Conservation (phyloP, 1,140 invertebrate species). For the Solenopsis invicta region DNA sequence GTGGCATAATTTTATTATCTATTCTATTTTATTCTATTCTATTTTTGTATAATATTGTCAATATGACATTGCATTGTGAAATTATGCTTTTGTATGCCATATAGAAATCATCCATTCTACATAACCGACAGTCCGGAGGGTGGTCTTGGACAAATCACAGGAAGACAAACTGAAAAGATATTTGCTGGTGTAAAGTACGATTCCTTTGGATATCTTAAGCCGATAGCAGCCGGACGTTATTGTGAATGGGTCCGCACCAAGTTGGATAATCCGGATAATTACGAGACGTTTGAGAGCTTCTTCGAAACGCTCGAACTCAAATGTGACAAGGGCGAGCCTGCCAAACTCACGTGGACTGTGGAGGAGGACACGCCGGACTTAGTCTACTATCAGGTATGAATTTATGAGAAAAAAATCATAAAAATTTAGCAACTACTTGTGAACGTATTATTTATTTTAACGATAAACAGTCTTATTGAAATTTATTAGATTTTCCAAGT, state of each 20-base stretch:
- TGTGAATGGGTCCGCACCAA: conserved; percentile 93
- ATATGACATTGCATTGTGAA: not conserved
- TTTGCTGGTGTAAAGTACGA: conserved; percentile 94
- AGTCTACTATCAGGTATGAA: conserved; percentile 94
- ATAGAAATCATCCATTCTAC: conserved; percentile 97
- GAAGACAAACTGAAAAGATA: conserved; percentile 90
- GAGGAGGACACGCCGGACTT: conserved; percentile 92
- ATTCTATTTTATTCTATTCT: too few species aligned
- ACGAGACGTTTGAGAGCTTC: conserved; percentile 92
- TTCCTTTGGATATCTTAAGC: conserved; percentile 91
- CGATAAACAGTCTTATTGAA: too few species aligned
- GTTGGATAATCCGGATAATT: conserved; percentile 89
- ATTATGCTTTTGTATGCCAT: not conserved
- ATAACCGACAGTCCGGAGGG: conserved; percentile 95
- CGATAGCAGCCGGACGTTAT: conserved; percentile 92
- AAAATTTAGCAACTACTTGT: not conserved
- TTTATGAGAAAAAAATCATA: not conserved
- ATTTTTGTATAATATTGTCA: not conserved
- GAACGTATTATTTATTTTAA: too few species aligned
- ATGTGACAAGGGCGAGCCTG: conserved; percentile 92
- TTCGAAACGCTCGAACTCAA: conserved; percentile 91
- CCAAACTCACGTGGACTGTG: conserved; percentile 93
- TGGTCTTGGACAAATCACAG: conserved; percentile 92
- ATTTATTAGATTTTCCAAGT: conserved; percentile 3
- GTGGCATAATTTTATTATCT: too few species aligned